Evolutionary conservation across 2,797 vertebrate species (phyloP).

Genomic region (Hapalemur alaotrensis): DNA sequence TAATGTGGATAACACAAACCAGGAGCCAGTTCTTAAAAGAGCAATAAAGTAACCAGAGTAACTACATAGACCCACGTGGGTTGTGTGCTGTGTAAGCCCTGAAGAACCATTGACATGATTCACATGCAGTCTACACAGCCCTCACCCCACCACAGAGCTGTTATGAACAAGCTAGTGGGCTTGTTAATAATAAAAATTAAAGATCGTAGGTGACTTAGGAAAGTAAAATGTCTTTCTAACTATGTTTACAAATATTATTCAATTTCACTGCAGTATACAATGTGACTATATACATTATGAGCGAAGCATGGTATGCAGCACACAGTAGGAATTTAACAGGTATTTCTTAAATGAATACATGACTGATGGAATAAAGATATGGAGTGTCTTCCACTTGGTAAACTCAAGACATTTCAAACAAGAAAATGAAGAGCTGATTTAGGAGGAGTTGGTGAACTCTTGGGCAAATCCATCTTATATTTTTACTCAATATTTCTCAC

Average conservation of each 20-base stretch:
- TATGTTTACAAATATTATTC: not conserved
- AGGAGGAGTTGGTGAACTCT: not conserved
- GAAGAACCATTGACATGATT: not conserved
- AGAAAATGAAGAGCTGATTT: not conserved
- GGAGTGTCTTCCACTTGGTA: not conserved
- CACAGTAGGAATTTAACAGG: not conserved
- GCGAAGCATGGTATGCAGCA: not conserved
- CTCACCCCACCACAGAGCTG: accelerated
- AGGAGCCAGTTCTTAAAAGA: not conserved
- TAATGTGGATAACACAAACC: not conserved
- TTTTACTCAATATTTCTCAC: not conserved
- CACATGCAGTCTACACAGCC: too few species aligned
- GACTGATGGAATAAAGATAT: not conserved
- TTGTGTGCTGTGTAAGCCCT: not conserved
- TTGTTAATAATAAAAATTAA: not conserved
- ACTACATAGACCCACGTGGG: accelerated
- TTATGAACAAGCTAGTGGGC: not conserved
- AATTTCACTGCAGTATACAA: not conserved
- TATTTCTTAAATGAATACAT: not conserved
- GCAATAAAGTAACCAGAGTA: not conserved
- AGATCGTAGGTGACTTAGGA: not conserved
- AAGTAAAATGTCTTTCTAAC: not conserved
- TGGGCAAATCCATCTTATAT: not conserved
- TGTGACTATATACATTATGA: not conserved
- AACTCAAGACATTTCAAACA: not conserved